Conservation (phyloP, 2,888 invertebrate species). For the Lymantria monacha region DNA sequence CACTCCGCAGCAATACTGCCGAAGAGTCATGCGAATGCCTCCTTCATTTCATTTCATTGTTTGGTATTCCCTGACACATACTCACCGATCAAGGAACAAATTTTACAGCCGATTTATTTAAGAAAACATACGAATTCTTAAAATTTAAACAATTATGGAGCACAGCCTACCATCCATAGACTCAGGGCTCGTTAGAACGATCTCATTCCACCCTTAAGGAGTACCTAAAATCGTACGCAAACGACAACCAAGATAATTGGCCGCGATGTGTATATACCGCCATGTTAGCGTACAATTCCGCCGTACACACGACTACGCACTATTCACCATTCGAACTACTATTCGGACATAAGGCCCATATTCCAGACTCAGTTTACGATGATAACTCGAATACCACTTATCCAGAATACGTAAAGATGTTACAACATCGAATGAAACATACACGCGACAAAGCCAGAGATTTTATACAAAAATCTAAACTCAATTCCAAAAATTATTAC, state of each 20-base stretch:
- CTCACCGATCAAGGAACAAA: no score
- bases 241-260: constrained; percentile 32
- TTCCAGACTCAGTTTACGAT: not conserved
- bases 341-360: constrained; percentile 41
- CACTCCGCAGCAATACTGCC: no score
- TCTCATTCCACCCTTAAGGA: constrained; percentile 19
- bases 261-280: constrained; percentile 27
- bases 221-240: constrained; percentile 31
- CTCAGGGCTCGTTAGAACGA: not conserved
- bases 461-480: not conserved
- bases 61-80: no score
- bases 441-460: not conserved
- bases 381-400: not conserved
- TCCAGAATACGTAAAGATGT: constrained; percentile 9
- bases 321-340: constrained; percentile 44
- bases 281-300: constrained; percentile 21
- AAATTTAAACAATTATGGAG: no score
- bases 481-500: not conserved
- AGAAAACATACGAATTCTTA: no score
- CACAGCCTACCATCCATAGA: not conserved
- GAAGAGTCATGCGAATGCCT: no score
- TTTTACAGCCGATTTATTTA: no score
- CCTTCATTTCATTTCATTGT: no score
- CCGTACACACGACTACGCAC: constrained; percentile 14
- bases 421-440: constrained; percentile 28